Conservation (phyloP, 2,888 invertebrate species). For the Scotopteryx bipunctaria region DNA sequence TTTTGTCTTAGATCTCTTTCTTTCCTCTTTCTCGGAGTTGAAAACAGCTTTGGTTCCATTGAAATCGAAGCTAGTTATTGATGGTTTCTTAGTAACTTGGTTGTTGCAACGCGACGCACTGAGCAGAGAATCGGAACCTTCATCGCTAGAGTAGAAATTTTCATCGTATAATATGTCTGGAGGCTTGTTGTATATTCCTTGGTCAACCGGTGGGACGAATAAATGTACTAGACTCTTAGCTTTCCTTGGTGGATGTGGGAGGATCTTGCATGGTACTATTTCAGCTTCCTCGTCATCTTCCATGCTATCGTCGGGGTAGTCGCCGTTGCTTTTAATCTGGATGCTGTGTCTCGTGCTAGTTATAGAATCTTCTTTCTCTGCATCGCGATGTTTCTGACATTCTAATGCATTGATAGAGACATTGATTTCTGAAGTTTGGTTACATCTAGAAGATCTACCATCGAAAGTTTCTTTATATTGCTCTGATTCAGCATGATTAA, state of each 20-base stretch:
- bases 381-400: conserved; percentile 61
- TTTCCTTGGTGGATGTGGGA: conserved; percentile 92
- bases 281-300: conserved; percentile 84
- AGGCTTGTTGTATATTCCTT: conserved; percentile 82
- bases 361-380: conserved; percentile 79
- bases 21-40: conserved; percentile 78
- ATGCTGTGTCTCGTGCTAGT: conserved; percentile 81
- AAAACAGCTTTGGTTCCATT: conserved; percentile 83
- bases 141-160: conserved; percentile 84
- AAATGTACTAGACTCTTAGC: conserved; percentile 88
- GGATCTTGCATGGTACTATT: conserved; percentile 89
- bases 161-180: conserved; percentile 83
- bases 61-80: conserved; percentile 69
- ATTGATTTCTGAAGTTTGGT: conserved; percentile 72
- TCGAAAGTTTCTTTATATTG: conserved; percentile 74
- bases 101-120: conserved; percentile 84
- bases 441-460: conserved; percentile 65
- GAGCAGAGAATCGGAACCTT: conserved; percentile 87
- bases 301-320: conserved; percentile 76
- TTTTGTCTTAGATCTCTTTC: conserved; percentile 64
- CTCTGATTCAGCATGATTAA: conserved; percentile 92
- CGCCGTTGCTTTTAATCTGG: conserved; percentile 71
- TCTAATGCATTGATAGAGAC: conserved; percentile 62
- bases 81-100: conserved; percentile 64
- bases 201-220: conserved; percentile 85